Conservation (phyloP, 2,888 invertebrate genomes). For the Mycalesis mineus region DNA sequence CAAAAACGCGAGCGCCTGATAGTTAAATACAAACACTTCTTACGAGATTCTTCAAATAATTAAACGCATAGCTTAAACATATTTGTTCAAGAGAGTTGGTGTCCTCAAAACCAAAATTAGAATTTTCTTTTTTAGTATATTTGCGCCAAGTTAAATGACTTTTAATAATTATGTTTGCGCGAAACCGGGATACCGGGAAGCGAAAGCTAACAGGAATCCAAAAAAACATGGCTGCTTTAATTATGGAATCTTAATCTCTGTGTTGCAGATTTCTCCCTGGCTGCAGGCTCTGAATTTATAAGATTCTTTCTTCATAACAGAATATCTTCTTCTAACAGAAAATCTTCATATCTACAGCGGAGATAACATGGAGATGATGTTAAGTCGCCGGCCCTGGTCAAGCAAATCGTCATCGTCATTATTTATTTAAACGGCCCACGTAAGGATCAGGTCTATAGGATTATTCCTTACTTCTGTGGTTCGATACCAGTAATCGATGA, state of each 20-base stretch:
- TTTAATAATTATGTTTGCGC: slow-evolving; percentile 16
- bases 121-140: slow-evolving; percentile 7
- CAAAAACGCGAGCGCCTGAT: too few relatives aligned
- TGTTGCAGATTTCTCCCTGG: slow-evolving; percentile 14
- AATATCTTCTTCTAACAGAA: background rate
- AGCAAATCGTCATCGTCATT: too few relatives aligned
- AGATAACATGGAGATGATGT: too few relatives aligned
- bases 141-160: slow-evolving; percentile 11
- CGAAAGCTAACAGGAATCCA: slow-evolving; percentile 4
- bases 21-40: too few relatives aligned
- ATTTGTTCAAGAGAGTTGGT: background rate
- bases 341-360: too few relatives aligned
- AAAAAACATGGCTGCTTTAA: slow-evolving; percentile 5
- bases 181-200: background rate
- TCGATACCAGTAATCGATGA: too few relatives aligned
- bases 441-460: too few relatives aligned
- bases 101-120: background rate
- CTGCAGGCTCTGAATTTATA: too few relatives aligned
- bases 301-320: too few relatives aligned
- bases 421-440: too few relatives aligned
- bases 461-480: too few relatives aligned
- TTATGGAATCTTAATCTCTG: slow-evolving; percentile 15
- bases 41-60: background rate
- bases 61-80: background rate
- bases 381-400: too few relatives aligned